Evolutionary conservation across 1,140 invertebrate species (phyloP).

Genomic region (Carposina sasakii): DNA sequence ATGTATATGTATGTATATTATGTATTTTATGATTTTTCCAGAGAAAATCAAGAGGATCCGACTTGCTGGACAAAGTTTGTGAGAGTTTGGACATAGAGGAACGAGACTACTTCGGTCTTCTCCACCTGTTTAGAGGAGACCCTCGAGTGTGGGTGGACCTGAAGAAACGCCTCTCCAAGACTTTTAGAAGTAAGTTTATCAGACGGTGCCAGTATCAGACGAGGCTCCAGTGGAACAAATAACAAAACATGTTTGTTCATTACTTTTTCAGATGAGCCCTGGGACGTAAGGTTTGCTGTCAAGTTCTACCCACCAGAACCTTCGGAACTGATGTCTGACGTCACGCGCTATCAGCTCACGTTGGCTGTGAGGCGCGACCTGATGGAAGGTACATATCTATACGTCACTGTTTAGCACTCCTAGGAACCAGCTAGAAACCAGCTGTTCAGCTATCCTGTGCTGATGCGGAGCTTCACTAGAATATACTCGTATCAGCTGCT

Average conservation of each 20-base stretch:
- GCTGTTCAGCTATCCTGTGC: no score
- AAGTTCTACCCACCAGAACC: conserved; percentile 99
- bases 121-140: conserved; percentile 87
- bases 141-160: conserved; percentile 89
- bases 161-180: conserved; percentile 89
- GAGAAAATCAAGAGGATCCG: conserved; percentile 91
- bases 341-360: conserved; percentile 95
- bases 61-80: conserved; percentile 91
- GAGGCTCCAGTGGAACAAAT: no score
- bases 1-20: no score
- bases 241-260: no score
- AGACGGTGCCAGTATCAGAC: not conserved
- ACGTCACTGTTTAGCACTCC: no score
- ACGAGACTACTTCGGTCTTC: conserved; percentile 95
- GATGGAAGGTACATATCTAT: conserved; percentile 33
- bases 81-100: conserved; percentile 91
- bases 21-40: no score
- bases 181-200: conserved; percentile 83
- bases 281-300: conserved; percentile 95
- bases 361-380: conserved; percentile 93
- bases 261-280: conserved; percentile 83
- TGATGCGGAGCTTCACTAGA: no score
- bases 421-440: no score
- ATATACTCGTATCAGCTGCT: no score
- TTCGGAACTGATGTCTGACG: conserved; percentile 93